phyloP scores from a whole-genome alignment of 2,888 invertebrate genomes.

The Ypsolopha scabrella region DNA sequence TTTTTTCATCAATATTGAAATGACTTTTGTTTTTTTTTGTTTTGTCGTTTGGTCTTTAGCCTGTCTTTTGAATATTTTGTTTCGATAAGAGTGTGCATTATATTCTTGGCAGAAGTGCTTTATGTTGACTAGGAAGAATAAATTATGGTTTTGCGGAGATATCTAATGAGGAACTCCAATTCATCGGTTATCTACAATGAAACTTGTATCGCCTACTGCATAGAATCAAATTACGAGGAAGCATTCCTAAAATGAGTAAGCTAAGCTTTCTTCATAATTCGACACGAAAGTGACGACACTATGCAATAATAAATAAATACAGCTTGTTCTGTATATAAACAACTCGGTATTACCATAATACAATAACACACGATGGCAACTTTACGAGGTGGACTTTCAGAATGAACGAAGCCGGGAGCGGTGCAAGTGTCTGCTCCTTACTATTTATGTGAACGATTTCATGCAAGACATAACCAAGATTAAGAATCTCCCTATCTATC shows the following conservation, averaged over 20 bases:
- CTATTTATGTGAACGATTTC: constrained; percentile 46
- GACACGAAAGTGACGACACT: background rate
- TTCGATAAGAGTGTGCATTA: no score
- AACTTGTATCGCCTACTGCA: background rate
- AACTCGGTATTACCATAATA: constrained; percentile 34
- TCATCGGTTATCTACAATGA: background rate
- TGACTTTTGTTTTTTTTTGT: no score
- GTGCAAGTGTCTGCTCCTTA: constrained; percentile 38
- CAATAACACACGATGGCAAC: constrained; percentile 33
- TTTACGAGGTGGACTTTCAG: constrained; percentile 27
- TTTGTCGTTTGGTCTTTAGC: no score
- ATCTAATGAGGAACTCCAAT: no score
- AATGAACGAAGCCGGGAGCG: constrained; percentile 38
- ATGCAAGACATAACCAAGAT: constrained; percentile 17
- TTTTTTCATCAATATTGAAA: no score
- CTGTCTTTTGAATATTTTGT: no score
- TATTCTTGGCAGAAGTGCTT: no score
- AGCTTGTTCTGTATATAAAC: constrained; percentile 18
- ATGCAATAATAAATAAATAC: background rate
- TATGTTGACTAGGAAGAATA: no score
- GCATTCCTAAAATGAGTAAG: background rate
- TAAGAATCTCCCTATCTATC: no score
- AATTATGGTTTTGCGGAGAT: no score
- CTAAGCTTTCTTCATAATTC: no score
- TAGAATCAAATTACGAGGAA: background rate